Conservation (phyloP, 2,113 vertebrate genomes). For the Panthera leo region DNA sequence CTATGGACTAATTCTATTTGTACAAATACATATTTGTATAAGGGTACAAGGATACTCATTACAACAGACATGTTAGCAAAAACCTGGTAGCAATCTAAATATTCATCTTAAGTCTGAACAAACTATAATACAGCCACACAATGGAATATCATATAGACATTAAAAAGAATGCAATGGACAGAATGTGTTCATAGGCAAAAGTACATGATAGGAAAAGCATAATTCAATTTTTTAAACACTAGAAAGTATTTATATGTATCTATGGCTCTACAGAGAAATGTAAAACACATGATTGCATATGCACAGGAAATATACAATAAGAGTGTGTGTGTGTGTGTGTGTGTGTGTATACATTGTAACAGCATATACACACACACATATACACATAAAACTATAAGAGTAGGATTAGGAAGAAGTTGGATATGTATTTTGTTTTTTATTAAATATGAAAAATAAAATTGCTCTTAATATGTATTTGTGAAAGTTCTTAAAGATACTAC, state of each 20-base stretch:
- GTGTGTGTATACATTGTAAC: no score
- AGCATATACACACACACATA: no score
- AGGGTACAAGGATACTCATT: background rate
- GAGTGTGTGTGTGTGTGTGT: no score
- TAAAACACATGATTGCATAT: background rate
- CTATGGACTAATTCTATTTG: constrained; percentile 7
- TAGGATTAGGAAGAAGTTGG: background rate
- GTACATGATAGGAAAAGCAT: background rate
- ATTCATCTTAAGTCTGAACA: background rate
- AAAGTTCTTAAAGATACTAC: constrained; percentile 21
- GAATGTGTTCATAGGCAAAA: background rate
- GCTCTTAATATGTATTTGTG: background rate
- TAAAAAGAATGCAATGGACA: background rate
- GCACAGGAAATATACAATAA: background rate
- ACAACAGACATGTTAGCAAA: constrained; percentile 21
- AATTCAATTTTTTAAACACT: background rate
- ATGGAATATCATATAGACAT: background rate
- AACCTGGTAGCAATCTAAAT: background rate
- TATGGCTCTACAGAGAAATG: background rate
- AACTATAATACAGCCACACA: background rate
- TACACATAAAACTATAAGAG: background rate
- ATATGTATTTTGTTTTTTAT: background rate
- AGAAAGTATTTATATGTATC: background rate
- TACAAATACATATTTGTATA: constrained; percentile 16
- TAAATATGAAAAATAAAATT: constrained; percentile 10